These are phyloP conservation scores for Chiloscyllium plagiosum DNA, from an alignment of 2,113 vertebrate genomes.

Conservation along the genomic window DNA sequence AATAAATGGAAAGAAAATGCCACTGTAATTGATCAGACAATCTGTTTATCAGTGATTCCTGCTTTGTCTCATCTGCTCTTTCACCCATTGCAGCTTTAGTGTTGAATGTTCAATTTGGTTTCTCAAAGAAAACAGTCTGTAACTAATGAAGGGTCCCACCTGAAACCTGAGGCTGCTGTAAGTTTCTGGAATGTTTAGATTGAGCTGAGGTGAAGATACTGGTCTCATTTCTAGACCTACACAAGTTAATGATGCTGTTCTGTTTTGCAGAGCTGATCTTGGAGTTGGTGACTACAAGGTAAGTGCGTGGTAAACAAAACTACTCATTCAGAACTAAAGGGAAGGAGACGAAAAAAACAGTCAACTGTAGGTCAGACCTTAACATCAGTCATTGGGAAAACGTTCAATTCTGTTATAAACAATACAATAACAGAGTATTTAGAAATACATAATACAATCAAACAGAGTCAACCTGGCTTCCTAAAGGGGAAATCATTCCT, in stretches of 20 bases:
- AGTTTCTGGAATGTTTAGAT: background rate
- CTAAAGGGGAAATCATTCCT: too few species aligned
- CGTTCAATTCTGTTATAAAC: too few species aligned
- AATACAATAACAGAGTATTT: too few species aligned
- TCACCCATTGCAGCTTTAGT: background rate
- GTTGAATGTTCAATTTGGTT: background rate
- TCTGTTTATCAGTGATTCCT: background rate
- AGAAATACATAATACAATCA: too few species aligned
- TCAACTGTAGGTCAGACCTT: too few species aligned
- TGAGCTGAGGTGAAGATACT: background rate
- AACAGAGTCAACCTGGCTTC: too few species aligned
- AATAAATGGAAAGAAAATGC: background rate
- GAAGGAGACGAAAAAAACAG: too few species aligned
- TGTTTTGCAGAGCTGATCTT: constrained; percentile 30
- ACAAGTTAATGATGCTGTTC: constrained; percentile 17
- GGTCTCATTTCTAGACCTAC: background rate
- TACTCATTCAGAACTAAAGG: background rate
- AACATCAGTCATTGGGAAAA: too few species aligned
- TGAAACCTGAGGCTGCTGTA: background rate
- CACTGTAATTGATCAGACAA: background rate
- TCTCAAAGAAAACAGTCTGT: background rate
- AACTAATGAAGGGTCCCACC: background rate
- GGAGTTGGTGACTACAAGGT: constrained; percentile 34
- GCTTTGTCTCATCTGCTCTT: background rate
- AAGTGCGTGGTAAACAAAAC: background rate